A percentile compares a stretch with the other conserved stretches of the same genome.
These are phyloP conservation scores for Albula glossodonta DNA, from an alignment of 2,113 vertebrate species.

Conservation along the genomic window DNA sequence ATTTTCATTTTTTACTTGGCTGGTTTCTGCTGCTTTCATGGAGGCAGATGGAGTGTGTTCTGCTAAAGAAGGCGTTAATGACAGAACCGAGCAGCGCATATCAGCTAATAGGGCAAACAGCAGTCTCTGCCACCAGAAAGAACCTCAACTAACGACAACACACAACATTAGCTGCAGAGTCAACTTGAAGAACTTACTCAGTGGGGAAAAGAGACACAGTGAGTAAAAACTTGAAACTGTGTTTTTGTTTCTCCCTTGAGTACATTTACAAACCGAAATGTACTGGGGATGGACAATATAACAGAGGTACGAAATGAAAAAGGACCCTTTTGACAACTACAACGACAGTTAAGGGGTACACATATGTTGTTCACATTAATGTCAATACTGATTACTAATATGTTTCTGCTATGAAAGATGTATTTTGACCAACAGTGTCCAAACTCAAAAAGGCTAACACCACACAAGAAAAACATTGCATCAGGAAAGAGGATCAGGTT, in stretches of 20 bases:
- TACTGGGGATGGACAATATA: background rate
- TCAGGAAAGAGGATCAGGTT: too few relatives aligned
- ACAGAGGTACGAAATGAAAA: too few relatives aligned
- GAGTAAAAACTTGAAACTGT: background rate
- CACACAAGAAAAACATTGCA: too few relatives aligned
- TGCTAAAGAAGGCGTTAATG: slow-evolving; percentile 4
- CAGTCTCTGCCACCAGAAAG: slow-evolving; percentile 2
- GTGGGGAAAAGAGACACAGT: background rate
- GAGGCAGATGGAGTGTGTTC: background rate
- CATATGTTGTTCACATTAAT: too few relatives aligned
- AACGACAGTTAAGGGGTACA: too few relatives aligned
- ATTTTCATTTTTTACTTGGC: slow-evolving; percentile 21
- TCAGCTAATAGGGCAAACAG: slow-evolving; percentile 6
- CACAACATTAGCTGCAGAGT: background rate
- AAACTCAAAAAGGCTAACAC: too few relatives aligned
- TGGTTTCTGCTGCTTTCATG: slow-evolving; percentile 17
- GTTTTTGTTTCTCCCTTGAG: background rate
- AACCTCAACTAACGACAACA: background rate
- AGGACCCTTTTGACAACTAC: too few relatives aligned
- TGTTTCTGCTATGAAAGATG: too few relatives aligned
- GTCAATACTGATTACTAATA: too few relatives aligned
- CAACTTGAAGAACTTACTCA: background rate
- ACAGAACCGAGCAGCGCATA: background rate
- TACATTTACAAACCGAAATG: background rate
- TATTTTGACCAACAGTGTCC: too few relatives aligned